These are phyloP conservation scores for Uropsilus gracilis DNA, from an alignment of 2,113 vertebrate species.

Conservation along the genomic window DNA sequence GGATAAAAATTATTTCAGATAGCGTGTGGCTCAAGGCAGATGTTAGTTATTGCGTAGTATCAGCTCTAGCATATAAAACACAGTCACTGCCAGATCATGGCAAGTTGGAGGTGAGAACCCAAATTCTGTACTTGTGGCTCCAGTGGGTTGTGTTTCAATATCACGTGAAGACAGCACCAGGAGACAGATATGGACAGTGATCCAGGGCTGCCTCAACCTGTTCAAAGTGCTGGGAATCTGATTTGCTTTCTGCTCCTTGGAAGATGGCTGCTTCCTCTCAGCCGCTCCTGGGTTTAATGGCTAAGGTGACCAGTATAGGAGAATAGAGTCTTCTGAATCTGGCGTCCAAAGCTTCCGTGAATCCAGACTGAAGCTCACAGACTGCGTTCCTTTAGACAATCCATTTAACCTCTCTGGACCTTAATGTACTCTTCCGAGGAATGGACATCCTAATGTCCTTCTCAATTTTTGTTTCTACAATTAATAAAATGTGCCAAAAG, in stretches of 20 bases:
- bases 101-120: background rate
- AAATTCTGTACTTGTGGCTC: background rate
- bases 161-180: background rate
- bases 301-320: background rate
- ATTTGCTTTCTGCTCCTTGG: background rate
- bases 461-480: background rate
- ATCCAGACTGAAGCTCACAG: background rate
- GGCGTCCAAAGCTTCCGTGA: background rate
- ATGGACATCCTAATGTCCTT: background rate
- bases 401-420: background rate
- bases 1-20: background rate
- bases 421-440: background rate
- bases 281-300: background rate
- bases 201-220: background rate
- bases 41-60: background rate
- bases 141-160: background rate
- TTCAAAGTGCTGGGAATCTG: background rate
- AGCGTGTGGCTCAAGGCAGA: background rate
- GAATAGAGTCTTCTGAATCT: background rate
- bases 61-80: background rate
- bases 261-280: background rate
- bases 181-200: background rate
- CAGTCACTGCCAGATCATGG: background rate
- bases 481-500: background rate
- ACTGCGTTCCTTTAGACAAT: background rate